Conservation (phyloP, 1,140 invertebrate genomes). For the Neodiprion pinetum region DNA sequence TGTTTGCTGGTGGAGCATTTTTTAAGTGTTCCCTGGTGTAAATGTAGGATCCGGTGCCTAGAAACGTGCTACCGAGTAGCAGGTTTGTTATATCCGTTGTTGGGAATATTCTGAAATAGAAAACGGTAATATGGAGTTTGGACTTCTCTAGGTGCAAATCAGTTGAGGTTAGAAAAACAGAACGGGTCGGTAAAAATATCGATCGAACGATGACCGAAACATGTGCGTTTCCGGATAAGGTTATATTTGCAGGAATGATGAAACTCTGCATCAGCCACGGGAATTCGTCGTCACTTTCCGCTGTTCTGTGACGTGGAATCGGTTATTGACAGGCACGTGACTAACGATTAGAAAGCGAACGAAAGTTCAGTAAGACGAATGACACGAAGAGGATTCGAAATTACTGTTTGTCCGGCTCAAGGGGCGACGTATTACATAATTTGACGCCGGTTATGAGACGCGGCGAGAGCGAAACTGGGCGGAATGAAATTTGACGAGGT, state of each 20-base stretch:
- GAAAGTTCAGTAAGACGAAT: too few relatives aligned
- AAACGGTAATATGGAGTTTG: conserved; percentile 35
- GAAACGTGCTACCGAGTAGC: conserved; percentile 63
- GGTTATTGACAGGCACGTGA: too few relatives aligned
- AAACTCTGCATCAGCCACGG: too few relatives aligned
- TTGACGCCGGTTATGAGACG: conserved; percentile 6
- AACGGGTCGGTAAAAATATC: too few relatives aligned
- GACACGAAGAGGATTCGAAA: not conserved
- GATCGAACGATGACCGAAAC: not conserved
- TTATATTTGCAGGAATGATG: too few relatives aligned
- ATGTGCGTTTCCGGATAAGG: too few relatives aligned
- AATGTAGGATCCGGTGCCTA: conserved; percentile 70
- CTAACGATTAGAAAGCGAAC: too few relatives aligned
- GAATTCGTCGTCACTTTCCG: too few relatives aligned
- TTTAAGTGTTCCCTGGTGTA: conserved; percentile 68
- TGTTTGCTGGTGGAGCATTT: conserved; percentile 51
- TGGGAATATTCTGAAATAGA: conserved; percentile 64
- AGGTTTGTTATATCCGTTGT: conserved; percentile 67
- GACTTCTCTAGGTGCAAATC: not conserved
- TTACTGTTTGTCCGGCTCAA: conserved; percentile 16
- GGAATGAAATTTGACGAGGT: too few relatives aligned
- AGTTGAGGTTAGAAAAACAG: not conserved
- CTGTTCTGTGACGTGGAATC: too few relatives aligned
- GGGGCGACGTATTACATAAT: conserved; percentile 10
- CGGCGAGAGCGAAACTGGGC: too few relatives aligned